Percentiles rank a stretch among this genome's conserved stretches.
These are phyloP conservation scores for Cotesia glomerata DNA, from an alignment of 1,140 invertebrate species.

Conservation along the genomic window DNA sequence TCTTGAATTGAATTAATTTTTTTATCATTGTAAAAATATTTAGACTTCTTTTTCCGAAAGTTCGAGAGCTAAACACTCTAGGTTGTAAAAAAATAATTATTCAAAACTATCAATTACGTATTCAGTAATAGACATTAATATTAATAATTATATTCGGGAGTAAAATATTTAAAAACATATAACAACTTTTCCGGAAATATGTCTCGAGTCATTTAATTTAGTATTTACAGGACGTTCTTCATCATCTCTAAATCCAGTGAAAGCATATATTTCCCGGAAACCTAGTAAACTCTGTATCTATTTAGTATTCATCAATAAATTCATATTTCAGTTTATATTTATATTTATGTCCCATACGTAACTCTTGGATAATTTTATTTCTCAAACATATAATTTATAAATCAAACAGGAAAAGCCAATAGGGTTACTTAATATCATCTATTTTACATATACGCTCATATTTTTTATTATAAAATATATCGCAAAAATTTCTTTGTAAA, in stretches of 20 bases:
- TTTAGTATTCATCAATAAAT: background rate
- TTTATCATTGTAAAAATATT: no score
- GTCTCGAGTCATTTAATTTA: conserved; percentile 11
- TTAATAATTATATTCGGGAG: background rate
- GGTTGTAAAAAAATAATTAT: no score
- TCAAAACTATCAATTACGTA: no score
- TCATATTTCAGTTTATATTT: background rate
- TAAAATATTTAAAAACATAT: background rate
- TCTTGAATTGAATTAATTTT: no score
- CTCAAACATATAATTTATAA: background rate
- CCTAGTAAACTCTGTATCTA: background rate
- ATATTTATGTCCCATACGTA: background rate
- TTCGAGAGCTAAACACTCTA: no score
- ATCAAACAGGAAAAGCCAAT: no score
- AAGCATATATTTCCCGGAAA: conserved; percentile 19
- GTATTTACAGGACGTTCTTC: conserved; percentile 22
- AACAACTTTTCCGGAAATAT: conserved; percentile 8
- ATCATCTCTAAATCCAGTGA: conserved; percentile 29
- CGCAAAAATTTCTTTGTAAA: no score
- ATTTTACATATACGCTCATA: no score
- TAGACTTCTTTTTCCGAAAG: no score
- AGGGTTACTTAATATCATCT: no score
- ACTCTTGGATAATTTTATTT: conserved; percentile 6
- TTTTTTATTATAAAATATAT: no score
- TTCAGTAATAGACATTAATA: background rate